Evolutionary conservation across 2,113 vertebrate genomes (phyloP), one percentile per base, ranked within the genome.

Genomic region (Indicator indicator): DNA sequence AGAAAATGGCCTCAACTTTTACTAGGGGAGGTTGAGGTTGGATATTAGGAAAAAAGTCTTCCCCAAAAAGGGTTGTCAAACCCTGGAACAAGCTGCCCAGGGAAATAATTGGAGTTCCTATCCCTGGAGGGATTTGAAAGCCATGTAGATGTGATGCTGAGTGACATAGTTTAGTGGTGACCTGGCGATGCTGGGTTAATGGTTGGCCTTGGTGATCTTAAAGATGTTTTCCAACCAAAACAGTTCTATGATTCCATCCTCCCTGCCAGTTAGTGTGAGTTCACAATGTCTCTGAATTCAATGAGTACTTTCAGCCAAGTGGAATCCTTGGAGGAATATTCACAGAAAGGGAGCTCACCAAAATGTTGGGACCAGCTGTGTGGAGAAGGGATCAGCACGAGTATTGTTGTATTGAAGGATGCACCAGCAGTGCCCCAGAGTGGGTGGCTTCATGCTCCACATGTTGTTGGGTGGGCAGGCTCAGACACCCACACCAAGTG

Each of bases 361-460:
- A 16, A 56, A 42, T 2, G 7, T 44, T 33, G 73, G 18, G 33
- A 44, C 15, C 7, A 4, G 11, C n/a, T 0, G 0, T 1, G 0
- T 0, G 0, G 24, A 44, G 44, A 70, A 33, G 32, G n/a, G 50
- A 24, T 54, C 56, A 5, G 48, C 50, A 48, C 0, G 1, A 48
- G 40, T 27, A 40, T 71, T 33, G 16, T 19, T 21, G 13, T 4
- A 33, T 1, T 1, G 2, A 74, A 59, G 73, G 21, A 3, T 5
- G 5, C 30, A 6, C 5, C 2, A 5, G 32, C 16, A 32, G 30
- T 60, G 27, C 75, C 40, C 2, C 1, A 1, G 30, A 42, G 23
- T 16, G 6, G 36, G 36, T 42, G 92, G 38, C 30, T 19, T 32
- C 26, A 65, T 16, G n/a, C 46, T 72, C 26, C 15, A 9, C 2